Conservation (phyloP, 37 sponge, comb jelly and placozoan species). For the Ephydatia muelleri region DNA sequence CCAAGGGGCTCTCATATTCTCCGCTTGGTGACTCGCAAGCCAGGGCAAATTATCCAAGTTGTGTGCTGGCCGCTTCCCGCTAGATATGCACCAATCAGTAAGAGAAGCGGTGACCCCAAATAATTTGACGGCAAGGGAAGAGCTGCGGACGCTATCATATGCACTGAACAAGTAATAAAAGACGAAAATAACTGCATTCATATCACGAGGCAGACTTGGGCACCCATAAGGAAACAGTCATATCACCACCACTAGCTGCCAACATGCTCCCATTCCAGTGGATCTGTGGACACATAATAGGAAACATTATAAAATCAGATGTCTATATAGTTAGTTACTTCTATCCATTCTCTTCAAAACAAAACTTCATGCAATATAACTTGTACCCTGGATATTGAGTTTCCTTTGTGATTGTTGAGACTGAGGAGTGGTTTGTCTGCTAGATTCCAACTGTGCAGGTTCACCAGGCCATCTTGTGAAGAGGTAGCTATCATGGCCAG, state of each 20-base stretch:
- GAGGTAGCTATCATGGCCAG: conserved; percentile 60
- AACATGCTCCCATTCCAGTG: conserved; percentile 39
- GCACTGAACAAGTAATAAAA: no score
- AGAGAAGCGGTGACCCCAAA: no score
- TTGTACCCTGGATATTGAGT: neutral
- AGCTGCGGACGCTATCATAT: no score
- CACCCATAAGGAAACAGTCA: conserved; percentile 40
- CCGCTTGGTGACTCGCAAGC: no score
- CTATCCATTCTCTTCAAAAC: no score
- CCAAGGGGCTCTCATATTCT: no score
- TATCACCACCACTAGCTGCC: conserved; percentile 31
- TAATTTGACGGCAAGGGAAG: no score
- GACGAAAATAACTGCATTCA: no score
- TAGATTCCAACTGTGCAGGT: conserved; percentile 11
- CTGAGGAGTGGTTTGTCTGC: conserved; percentile 2
- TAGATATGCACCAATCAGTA: no score
- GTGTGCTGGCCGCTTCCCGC: no score
- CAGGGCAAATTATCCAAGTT: no score
- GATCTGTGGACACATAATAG: neutral
- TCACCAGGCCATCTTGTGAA: conserved; percentile 52
- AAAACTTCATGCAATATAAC: neutral
- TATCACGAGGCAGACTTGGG: neutral
- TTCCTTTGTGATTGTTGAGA: conserved; percentile 6
- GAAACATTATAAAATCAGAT: neutral
- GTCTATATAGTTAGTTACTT: no score